These are phyloP conservation scores for Tachycineta bicolor DNA, from an alignment of 2,113 vertebrate genomes.

Conservation along the genomic window DNA sequence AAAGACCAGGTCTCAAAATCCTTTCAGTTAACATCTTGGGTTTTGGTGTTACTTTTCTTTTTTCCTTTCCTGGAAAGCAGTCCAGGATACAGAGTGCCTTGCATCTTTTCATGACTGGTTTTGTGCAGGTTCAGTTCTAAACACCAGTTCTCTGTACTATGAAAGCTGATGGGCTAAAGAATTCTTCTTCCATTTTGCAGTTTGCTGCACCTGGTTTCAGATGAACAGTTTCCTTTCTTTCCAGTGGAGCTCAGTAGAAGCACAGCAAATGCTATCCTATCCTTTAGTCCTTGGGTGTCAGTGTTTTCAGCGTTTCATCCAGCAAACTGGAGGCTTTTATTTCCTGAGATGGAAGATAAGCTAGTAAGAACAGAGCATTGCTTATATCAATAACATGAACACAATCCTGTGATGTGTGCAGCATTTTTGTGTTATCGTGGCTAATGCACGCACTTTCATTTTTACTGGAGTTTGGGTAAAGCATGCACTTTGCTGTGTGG, in stretches of 20 bases:
- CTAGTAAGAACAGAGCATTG: background rate
- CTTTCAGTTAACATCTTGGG: background rate
- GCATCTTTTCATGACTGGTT: background rate
- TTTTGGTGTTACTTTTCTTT: background rate
- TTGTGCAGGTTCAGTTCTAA: background rate
- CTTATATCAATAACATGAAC: background rate
- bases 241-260: background rate
- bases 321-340: background rate
- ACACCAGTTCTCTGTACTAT: background rate
- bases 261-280: background rate
- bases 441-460: background rate
- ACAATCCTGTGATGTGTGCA: background rate
- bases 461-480: background rate
- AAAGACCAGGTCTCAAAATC: background rate
- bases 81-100: background rate
- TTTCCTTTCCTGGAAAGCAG: background rate
- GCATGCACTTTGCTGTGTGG: background rate
- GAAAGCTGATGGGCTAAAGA: background rate
- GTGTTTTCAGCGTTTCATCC: background rate
- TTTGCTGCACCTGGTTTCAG: background rate
- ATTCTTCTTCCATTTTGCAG: background rate
- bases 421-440: rapidly evolving
- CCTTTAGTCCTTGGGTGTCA: background rate
- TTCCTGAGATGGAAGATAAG: background rate
- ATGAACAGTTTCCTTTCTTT: background rate